These are phyloP conservation scores for Zaprionus bogoriensis DNA, from an alignment of 2,888 invertebrate genomes.

Conservation along the genomic window DNA sequence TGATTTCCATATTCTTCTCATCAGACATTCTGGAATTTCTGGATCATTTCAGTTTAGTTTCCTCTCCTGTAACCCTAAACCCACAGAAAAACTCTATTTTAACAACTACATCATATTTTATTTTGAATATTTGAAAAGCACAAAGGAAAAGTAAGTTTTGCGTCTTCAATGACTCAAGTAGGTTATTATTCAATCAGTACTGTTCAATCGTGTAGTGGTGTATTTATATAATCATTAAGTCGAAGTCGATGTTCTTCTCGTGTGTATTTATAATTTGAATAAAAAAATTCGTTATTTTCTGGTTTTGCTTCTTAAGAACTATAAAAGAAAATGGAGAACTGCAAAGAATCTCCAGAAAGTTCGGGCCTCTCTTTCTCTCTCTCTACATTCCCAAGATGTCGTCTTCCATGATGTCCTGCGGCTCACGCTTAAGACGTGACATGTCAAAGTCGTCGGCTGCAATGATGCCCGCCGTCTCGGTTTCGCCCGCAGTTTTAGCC, in stretches of 20 bases:
- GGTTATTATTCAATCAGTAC: neutral
- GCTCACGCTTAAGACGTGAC: constrained; percentile 59
- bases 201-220: neutral
- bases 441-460: constrained; percentile 63
- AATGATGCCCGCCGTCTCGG: constrained; percentile 60
- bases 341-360: neutral
- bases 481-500: neutral
- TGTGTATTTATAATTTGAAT: neutral
- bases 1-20: no score
- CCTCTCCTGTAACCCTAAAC: neutral
- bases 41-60: no score
- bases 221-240: no score
- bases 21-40: no score
- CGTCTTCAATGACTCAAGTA: constrained; percentile 17
- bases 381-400: constrained; percentile 55
- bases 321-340: neutral
- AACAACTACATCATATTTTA: neutral
- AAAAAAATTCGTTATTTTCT: neutral
- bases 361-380: neutral
- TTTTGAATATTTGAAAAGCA: constrained; percentile 13
- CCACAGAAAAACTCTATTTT: neutral
- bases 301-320: neutral
- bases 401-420: constrained; percentile 51
- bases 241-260: no score
- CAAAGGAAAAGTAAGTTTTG: constrained; percentile 16